Evolutionary conservation across 2,113 vertebrate species (phyloP).

Genomic region (Myiagra hebetior): DNA sequence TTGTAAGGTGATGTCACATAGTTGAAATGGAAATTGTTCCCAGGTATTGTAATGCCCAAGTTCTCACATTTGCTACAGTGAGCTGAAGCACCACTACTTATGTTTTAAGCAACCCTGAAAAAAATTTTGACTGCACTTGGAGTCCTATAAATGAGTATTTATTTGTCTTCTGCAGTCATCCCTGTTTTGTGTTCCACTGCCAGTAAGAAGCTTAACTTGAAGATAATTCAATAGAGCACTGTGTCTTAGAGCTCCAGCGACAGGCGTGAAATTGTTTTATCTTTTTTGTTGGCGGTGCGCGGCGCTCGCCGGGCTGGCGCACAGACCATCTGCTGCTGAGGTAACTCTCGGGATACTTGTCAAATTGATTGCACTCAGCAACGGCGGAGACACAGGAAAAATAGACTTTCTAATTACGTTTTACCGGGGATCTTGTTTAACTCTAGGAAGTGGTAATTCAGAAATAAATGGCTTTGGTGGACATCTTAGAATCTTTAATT

Average conservation of each 20-base stretch:
- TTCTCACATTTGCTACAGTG: neutral
- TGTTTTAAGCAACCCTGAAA: neutral
- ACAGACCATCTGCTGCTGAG: constrained; percentile 45
- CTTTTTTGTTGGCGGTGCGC: neutral
- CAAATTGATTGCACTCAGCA: constrained; percentile 53
- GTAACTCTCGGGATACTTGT: constrained; percentile 36
- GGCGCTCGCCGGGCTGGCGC: neutral
- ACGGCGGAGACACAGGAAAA: constrained; percentile 8
- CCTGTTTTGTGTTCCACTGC: neutral
- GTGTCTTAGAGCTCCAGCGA: neutral
- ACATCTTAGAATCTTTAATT: constrained; percentile 64
- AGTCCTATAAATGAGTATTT: neutral
- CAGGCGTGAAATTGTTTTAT: constrained; percentile 58
- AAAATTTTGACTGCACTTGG: neutral
- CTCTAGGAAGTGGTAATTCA: constrained; percentile 44
- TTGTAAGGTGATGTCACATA: neutral
- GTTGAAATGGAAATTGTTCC: neutral
- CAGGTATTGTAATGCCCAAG: neutral
- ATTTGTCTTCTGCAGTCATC: neutral
- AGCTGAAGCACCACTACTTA: neutral
- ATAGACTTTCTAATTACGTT: constrained; percentile 42
- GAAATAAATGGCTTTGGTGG: constrained; percentile 50
- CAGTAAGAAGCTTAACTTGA: constrained; percentile 22
- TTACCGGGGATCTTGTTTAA: constrained; percentile 24
- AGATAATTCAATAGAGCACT: constrained; percentile 42